Base-by-base conservation (phyloP, 2,113 vertebrate species). In the Agapornis roseicollis region DNA sequence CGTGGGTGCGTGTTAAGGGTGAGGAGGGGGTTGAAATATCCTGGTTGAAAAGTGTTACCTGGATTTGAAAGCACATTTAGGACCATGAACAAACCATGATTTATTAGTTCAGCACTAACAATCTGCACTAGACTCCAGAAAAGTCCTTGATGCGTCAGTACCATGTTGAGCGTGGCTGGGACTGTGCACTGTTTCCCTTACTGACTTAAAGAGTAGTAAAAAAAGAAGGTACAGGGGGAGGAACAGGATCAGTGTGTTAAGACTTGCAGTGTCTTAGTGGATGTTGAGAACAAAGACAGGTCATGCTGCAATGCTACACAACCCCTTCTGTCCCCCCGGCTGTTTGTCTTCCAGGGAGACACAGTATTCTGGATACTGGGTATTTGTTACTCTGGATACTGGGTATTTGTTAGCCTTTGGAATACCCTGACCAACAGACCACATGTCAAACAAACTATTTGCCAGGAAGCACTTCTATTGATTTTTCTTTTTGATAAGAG, bases 381-480 rank as follows among this genome's bases (percentile, higher is more conserved):
- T 56, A 56, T 56, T 56, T n/a, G 31, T 56, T 17, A 64, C 42
- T 52, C 56, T 61, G 87, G 66, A 53, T 46, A 28, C 78, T 6
- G 52, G 13, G 17, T 56, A 55, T 94, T 71, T 86, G 61, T 93
- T 35, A 83, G 55, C 61, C 61, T 93, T 93, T 52, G 2, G 2
- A 95, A 60, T 61, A 79, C 24, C 72, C 28, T 2, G 3, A 33
- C 80, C 25, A 55, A 78, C 42, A 85, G 50, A 55, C 72, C 82
- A 68, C 85, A 81, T 85, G 71, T 91, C 85, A 96, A 96, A 96
- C 58, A 20, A 1, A 2, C 72, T 95, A 71, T 93, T 95, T 96
- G 73, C 88, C 85, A 88, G 94, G 90, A 96, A 94, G 85, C 61
- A 74, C 80, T 90, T 83, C 52, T 80, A 96, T 96, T 79, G 94